Evolutionary conservation across 2,113 vertebrate genomes (phyloP).

Genomic region (Psilopsiagon aymara): DNA sequence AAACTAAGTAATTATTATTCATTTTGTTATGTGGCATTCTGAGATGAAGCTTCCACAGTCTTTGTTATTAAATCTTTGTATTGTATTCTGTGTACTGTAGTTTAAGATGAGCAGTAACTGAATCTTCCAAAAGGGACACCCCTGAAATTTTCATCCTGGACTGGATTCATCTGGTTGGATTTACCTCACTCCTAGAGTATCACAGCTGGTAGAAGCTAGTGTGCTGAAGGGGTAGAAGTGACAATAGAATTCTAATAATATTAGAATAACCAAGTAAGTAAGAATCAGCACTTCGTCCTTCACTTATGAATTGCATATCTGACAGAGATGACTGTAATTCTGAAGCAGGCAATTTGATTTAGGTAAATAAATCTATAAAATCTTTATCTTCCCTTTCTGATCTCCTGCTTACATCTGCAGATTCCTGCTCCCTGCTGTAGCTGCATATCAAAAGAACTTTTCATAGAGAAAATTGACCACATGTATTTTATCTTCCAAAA

Average conservation of each 20-base stretch:
- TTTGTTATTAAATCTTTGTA: neutral
- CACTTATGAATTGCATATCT: neutral
- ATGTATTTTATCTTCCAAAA: neutral
- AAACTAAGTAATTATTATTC: neutral
- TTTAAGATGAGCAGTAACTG: neutral
- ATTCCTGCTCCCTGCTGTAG: neutral
- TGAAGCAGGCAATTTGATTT: neutral
- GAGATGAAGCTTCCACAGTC: neutral
- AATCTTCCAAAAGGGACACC: neutral
- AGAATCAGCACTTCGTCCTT: neutral
- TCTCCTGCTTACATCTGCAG: neutral
- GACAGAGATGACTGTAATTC: neutral
- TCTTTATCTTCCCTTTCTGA: neutral
- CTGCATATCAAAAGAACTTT: constrained; percentile 1
- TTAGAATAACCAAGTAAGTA: neutral
- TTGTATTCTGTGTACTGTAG: neutral
- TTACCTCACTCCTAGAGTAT: neutral
- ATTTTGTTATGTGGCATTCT: neutral
- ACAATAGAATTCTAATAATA: neutral
- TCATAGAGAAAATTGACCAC: neutral
- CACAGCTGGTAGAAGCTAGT: neutral
- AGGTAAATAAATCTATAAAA: constrained; percentile 7
- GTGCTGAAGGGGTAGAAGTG: neutral
- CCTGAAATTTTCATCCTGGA: neutral
- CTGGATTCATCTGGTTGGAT: neutral